Evolutionary conservation across 2,113 vertebrate genomes (phyloP), one percentile per base, ranked within the genome.

Genomic region (Corvus cornix): DNA sequence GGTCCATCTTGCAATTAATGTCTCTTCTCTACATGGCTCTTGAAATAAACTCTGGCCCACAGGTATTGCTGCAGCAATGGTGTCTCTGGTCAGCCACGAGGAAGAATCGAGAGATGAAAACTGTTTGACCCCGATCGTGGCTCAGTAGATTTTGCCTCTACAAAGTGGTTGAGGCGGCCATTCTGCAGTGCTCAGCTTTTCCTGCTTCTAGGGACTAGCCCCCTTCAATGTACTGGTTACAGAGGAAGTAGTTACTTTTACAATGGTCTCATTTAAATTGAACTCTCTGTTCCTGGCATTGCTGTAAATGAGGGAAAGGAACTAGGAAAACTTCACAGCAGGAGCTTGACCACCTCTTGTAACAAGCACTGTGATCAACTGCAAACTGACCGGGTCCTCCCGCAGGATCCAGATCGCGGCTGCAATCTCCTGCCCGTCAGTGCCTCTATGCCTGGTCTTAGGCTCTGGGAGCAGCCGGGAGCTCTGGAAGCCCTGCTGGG

Each of bases 151-250:
- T 72, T 63, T 66, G 14, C 46, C 31, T 58, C 11, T 66, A 44
- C 70, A 35, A 18, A 49, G 43, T 4, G 23, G 12, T 5, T 2
- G 24, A 76, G 51, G 41, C 0, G 1, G n/a, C 15, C 0, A 0
- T 23, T 66, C 41, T 74, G 33, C n/a, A 28, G 16, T 1, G 20
- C 26, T 51, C 41, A 60, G 4, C 8, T 81, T 78, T 63, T 53
- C 52, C 83, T 49, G 24, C 39, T 70, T 59, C 52, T 8, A 55
- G 31, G 11, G 37, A 33, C 15, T 53, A 53, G 55, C 43, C 31
- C 22, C 41, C n/a, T 69, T 53, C 37, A 56, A 49, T 16, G 63
- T 9, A 13, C 22, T 24, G 35, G 9, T 10, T 44, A 27, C 3
- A 12, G 9, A 85, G 33, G 35, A 68, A 33, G 9, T 1, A 15